Base-by-base conservation (phyloP, 1,140 invertebrate species). In the Apis cerana region DNA sequence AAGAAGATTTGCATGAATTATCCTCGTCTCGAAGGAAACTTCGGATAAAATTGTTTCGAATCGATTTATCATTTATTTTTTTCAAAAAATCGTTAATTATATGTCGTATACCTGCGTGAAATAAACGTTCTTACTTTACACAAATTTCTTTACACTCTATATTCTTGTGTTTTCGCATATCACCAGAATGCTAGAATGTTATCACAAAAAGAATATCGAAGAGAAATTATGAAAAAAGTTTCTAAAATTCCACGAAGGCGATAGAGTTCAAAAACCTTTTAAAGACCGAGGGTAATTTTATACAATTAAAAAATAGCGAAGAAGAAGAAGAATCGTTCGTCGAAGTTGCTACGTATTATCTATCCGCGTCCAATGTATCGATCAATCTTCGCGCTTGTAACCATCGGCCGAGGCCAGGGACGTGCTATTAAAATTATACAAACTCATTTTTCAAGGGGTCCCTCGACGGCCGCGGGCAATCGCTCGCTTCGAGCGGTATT, bases 391-490 rank as follows among this genome's bases (percentile, higher is more conserved):
- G 13, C 23, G n/a, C 33, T 17, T 19, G 56, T 52, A 17, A 68
- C 43, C 50, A 65, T 82, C 27, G 23, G 23, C 1, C 33, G 2
- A 13, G 52, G 48, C 54, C 50, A 21, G 52, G 48, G 48, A 68
- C 64, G 48, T 54, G 21, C 19, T 54, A 61, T 76, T 82, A 82
- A 82, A 76, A 76, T 82, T 75, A 76, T 69, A 68, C 80, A 61
- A 76, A 82, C 52, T 69, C 64, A 68, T 76, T 76, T 76, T 76
- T 75, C 56, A 76, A 48, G 27, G 43, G 48, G 33, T 21, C 78
- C 52, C 54, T 23, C 4, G 15, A 10, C 5, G 33, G 17, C 71
- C 43, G 13, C n/a, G 3, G 43, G 62, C 74, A 17, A 75, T 76
- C 54, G 21, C 33, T 58, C 65, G 71, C 61, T 59, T 23, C 2